A percentile compares a stretch with the other conserved stretches of the same genome.
These are phyloP conservation scores for Amaurobius ferox DNA, from an alignment of 2,888 invertebrate genomes.

Conservation along the genomic window DNA sequence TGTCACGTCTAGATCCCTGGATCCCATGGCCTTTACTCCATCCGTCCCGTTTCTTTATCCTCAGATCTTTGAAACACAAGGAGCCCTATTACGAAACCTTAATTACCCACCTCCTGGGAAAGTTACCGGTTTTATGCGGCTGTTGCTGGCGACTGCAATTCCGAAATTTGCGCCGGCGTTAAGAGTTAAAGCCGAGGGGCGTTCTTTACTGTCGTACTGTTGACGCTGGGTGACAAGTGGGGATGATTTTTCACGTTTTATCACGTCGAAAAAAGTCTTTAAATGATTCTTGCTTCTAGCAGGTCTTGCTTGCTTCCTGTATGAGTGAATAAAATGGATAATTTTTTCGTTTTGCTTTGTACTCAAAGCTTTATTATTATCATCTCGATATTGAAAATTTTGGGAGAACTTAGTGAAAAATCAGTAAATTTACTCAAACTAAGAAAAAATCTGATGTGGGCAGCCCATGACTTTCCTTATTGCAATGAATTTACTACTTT, in stretches of 20 bases:
- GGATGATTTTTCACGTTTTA: slow-evolving; percentile 54
- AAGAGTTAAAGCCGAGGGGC: slow-evolving; percentile 26
- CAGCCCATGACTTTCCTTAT: too few relatives aligned
- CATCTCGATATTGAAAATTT: too few relatives aligned
- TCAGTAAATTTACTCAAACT: too few relatives aligned
- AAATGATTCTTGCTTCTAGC: background rate
- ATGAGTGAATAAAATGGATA: background rate
- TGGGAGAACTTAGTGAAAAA: too few relatives aligned
- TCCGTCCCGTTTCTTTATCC: background rate
- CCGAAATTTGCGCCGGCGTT: slow-evolving; percentile 25
- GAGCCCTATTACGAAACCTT: slow-evolving; percentile 16
- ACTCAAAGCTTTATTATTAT: too few relatives aligned
- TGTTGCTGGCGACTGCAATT: background rate
- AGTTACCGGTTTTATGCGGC: slow-evolving; percentile 23
- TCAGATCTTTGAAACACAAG: slow-evolving; percentile 12
- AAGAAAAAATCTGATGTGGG: too few relatives aligned
- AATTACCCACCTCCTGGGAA: slow-evolving; percentile 26
- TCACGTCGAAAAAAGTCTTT: slow-evolving; percentile 13
- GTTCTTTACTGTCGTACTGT: slow-evolving; percentile 32
- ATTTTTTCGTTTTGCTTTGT: too few relatives aligned
- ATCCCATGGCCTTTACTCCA: background rate
- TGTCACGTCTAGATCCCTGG: background rate
- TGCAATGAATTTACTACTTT: too few relatives aligned
- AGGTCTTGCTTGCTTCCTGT: background rate
- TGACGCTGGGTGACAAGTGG: slow-evolving; percentile 60